Evolutionary conservation across 1,140 invertebrate species (phyloP), one percentile per base, ranked within the genome.

Genomic region (Brachionus calyciflorus): DNA sequence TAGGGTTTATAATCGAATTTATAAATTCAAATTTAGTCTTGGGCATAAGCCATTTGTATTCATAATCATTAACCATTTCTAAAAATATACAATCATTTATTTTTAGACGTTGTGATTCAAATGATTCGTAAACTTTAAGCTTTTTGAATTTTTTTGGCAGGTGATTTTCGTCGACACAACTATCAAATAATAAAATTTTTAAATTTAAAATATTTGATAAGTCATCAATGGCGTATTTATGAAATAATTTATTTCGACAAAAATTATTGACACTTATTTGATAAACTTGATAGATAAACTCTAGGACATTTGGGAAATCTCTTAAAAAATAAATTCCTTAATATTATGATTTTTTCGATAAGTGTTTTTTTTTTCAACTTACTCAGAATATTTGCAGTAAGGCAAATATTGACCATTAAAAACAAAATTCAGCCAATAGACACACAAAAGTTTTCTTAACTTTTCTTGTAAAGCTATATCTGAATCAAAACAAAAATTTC

Each of bases 181-280:
- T 19, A 55, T 73, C 30, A 33, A 73, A 73, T 14, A 73, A n/a
- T 10, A 73, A 17, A 40, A 73, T 49, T 55, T 73, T 73, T 10
- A 73, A 4, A n/a, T 73, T 55, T 17, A 73, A 33, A 37, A 73
- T 51, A 55, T 30, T 41, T 33, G 69, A 37, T 12, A 55, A 12
- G 26, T 73, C 69, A 19, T 73, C 44, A 12, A 73, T 24, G 10
- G 69, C 69, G 14, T 12, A 73, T 9, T 40, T 49, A 14, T 28
- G 49, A 28, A 73, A 73, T 3, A 73, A 28, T 14, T 48, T 30
- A 41, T 73, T 73, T 17, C 51, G 28, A 33, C 69, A 37, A 24
- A 26, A 73, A 41, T 73, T 73, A 24, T 73, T 73, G 4, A 73
- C 69, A 73, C 46, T 51, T 24, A 73, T 40, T 73, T 73, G 69